Evolutionary conservation across 2,888 invertebrate species (phyloP).

Genomic region (Stomorhina lunata): DNA sequence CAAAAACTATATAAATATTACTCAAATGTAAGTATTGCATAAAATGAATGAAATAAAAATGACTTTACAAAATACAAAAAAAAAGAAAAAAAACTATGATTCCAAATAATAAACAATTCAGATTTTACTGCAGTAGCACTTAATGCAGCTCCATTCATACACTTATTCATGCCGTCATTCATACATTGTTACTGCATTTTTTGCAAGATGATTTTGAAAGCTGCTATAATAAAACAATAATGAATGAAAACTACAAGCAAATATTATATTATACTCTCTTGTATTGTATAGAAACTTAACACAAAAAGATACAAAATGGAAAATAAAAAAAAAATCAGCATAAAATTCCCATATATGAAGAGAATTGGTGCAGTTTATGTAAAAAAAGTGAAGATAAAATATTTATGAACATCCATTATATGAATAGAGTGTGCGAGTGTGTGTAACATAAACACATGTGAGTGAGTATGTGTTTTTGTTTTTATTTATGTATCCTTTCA

Average conservation of each 20-base stretch:
- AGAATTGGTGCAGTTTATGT: background rate
- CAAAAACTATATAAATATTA: no score
- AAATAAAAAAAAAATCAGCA: background rate
- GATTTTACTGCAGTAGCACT: constrained; percentile 47
- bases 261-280: background rate
- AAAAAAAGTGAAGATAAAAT: background rate
- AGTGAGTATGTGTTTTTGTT: background rate
- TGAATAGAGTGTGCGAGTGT: background rate
- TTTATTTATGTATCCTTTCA: constrained; percentile 14
- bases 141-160: constrained; percentile 10
- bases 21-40: no score
- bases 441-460: background rate
- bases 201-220: constrained; percentile 14
- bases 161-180: constrained; percentile 4
- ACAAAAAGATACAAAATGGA: no score
- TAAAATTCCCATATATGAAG: background rate
- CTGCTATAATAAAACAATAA: constrained; percentile 4
- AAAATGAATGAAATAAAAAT: constrained; percentile 24
- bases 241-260: background rate
- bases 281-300: no score
- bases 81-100: background rate
- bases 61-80: no score
- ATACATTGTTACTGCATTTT: constrained; percentile 22
- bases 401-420: background rate
- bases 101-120: constrained; percentile 8